Percentiles rank a stretch among this genome's conserved stretches.
phyloP scores from a whole-genome alignment of 2,888 invertebrate genomes.

The Drosophila monieri region DNA sequence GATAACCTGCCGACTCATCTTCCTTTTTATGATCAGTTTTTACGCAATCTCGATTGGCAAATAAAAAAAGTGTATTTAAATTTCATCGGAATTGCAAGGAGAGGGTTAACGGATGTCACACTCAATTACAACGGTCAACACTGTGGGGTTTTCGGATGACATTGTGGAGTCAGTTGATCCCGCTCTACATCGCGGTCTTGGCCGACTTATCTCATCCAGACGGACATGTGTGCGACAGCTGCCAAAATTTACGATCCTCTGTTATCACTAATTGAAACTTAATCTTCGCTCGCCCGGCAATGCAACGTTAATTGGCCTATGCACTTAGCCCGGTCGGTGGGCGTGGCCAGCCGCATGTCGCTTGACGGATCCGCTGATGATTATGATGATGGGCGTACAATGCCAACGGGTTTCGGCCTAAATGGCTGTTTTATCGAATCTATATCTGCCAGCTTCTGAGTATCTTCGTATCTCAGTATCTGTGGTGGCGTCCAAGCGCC shows the following conservation, averaged over 20 bases:
- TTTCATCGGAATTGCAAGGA: conserved; percentile 32
- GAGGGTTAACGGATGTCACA: conserved; percentile 56
- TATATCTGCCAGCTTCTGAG: background rate
- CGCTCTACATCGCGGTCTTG: conserved; percentile 56
- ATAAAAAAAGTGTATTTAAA: background rate
- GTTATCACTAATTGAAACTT: conserved; percentile 61
- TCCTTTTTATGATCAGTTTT: background rate
- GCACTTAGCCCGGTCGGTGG: conserved; percentile 27
- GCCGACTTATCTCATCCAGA: conserved; percentile 59
- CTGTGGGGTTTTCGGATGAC: conserved; percentile 4
- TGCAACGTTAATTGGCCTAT: conserved; percentile 34
- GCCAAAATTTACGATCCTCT: conserved; percentile 40
- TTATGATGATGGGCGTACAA: conserved; percentile 47
- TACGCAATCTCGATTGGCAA: background rate
- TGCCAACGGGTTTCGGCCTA: conserved; percentile 58
- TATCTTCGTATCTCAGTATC: background rate
- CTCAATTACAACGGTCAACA: conserved; percentile 45
- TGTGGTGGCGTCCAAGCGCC: conserved; percentile 43
- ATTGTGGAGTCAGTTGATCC: conserved; percentile 11
- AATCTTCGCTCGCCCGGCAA: conserved; percentile 18
- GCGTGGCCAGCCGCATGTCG: conserved; percentile 49
- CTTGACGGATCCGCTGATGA: conserved; percentile 33
- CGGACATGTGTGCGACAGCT: conserved; percentile 19
- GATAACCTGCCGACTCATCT: background rate
- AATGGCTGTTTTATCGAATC: conserved; percentile 9